These are phyloP conservation scores for Moxostoma hubbsi DNA, from an alignment of 2,797 vertebrate genomes.

Conservation along the genomic window DNA sequence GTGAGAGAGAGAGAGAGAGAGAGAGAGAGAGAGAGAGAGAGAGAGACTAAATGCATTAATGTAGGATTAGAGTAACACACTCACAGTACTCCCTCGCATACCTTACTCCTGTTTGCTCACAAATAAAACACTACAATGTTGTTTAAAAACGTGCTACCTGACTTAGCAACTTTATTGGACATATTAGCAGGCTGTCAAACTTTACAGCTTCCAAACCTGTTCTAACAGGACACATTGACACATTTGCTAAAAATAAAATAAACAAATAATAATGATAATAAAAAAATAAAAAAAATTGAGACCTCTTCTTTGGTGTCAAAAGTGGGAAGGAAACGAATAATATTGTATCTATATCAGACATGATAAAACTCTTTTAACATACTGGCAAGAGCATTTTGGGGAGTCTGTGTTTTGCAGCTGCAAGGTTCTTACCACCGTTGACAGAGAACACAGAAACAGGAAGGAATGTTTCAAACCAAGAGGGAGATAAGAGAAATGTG, in stretches of 20 bases:
- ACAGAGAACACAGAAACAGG: constrained; percentile 45
- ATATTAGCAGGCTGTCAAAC: background rate
- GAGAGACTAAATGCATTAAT: constrained; percentile 10
- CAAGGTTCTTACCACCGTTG: constrained; percentile 17
- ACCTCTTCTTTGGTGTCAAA: background rate
- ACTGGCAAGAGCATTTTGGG: background rate
- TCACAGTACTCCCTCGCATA: constrained; percentile 22
- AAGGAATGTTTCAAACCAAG: constrained; percentile 55
- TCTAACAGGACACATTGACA: background rate
- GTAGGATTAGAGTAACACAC: constrained; percentile 18
- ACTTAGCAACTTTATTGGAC: background rate
- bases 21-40: background rate
- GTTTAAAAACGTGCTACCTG: constrained; percentile 21
- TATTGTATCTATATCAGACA: background rate
- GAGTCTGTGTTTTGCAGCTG: constrained; percentile 18
- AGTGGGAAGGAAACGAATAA: background rate
- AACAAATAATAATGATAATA: too few species aligned
- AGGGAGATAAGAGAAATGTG: constrained; percentile 41
- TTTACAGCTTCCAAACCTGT: constrained; percentile 1
- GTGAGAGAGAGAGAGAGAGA: constrained; percentile 42
- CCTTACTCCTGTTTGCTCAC: constrained; percentile 35
- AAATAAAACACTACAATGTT: constrained; percentile 22
- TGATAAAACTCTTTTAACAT: background rate
- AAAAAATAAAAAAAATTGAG: too few species aligned
- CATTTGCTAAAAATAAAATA: background rate